Evolutionary conservation across 2,113 vertebrate species (phyloP), one percentile per base, ranked within the genome.

Genomic region (Callocephalon fimbriatum): DNA sequence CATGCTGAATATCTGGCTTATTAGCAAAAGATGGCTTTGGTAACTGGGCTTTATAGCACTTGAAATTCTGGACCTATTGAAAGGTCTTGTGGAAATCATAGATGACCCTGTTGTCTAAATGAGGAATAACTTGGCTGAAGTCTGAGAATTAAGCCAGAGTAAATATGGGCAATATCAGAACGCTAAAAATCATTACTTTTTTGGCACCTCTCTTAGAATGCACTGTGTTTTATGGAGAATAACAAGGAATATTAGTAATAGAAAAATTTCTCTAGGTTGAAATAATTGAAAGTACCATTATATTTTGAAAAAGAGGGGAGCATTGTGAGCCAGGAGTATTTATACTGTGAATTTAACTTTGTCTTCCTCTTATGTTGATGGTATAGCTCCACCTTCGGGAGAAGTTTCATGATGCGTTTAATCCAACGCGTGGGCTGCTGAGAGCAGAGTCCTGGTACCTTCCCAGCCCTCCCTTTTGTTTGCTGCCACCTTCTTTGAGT

Each of bases 321-420:
- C 38, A 23, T 23, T 66, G 16, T 42, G 35, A 50, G 22, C 35
- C n/a, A 74, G 56, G 14, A 53, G 18, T 86, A 23, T 79, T 92
- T 76, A 7, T 32, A 20, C 53, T 73, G 40, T 68, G n/a, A 65
- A 32, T 0, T 42, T 48, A 32, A 80, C 44, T 74, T 59, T 56
- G 37, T 80, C 75, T 80, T 95, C 37, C 37, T 90, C 50, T 66
- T 73, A 50, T 0, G 26, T 4, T 84, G 72, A 86, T 84, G 79
- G 42, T 74, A 91, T 50, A 96, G 95, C 96, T 97, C 95, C 94
- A 95, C 83, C 95, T 97, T 96, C 29, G 68, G 93, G 95, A 95
- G 91, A 92, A 93, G n/a, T 54, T 58, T 32, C 0, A 0, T 17
- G n/a, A 37, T 80, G 78, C 17, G 0, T 83, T 92, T 73, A 32